Percentiles rank a stretch among this genome's conserved stretches.
phyloP scores from a whole-genome alignment of 1,140 invertebrate species.

The Vollenhovia emeryi region DNA sequence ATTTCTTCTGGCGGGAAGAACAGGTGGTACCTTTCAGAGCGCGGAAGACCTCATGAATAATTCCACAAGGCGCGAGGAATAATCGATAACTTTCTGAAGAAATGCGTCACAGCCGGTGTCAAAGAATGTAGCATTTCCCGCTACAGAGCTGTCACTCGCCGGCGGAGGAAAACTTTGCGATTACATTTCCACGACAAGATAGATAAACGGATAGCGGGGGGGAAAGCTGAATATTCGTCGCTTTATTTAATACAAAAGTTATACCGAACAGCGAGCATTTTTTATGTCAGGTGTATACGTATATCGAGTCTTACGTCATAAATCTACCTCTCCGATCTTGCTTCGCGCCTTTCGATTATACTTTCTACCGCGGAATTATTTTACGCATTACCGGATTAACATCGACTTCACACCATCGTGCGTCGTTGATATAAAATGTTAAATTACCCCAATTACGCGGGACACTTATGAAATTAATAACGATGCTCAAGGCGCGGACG shows the following conservation, averaged over 20 bases:
- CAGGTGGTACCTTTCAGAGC: slow-evolving; percentile 77
- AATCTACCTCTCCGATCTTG: background rate
- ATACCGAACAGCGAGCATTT: background rate
- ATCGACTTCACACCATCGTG: background rate
- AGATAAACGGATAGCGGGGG: slow-evolving; percentile 4
- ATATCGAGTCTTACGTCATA: background rate
- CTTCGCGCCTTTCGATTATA: background rate
- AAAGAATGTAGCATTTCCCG: slow-evolving; percentile 54
- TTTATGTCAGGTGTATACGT: background rate
- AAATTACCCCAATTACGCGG: slow-evolving; percentile 41
- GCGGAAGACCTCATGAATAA: slow-evolving; percentile 81
- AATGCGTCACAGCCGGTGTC: slow-evolving; percentile 64
- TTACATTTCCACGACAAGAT: background rate
- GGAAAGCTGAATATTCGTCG: slow-evolving; percentile 10
- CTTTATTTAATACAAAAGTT: background rate
- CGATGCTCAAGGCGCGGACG: background rate
- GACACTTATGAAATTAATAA: slow-evolving; percentile 46
- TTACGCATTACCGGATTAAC: background rate
- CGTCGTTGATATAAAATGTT: background rate
- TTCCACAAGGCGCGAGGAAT: slow-evolving; percentile 77
- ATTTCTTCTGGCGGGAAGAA: slow-evolving; percentile 75
- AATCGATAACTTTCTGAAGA: slow-evolving; percentile 80
- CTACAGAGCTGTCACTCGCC: slow-evolving; percentile 1
- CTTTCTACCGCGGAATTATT: background rate
- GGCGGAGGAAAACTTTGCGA: slow-evolving; percentile 41